These are phyloP conservation scores for Acrocephalus scirpaceus DNA, from an alignment of 2,797 vertebrate genomes.

Conservation along the genomic window DNA sequence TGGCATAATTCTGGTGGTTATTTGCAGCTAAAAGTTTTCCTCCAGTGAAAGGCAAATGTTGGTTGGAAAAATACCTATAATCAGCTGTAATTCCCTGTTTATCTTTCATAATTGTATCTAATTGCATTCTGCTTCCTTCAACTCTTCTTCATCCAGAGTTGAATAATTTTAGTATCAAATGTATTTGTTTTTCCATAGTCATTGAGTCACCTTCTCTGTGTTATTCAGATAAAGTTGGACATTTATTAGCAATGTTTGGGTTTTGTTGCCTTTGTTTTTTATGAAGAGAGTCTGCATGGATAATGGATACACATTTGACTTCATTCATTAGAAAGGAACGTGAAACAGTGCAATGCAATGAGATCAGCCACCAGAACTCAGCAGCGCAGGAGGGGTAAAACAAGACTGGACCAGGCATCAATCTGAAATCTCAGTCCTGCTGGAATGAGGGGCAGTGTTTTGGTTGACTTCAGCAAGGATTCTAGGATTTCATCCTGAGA, in stretches of 20 bases:
- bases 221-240: not conserved
- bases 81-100: not conserved
- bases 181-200: not conserved
- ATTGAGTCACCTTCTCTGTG: not conserved
- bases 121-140: not conserved
- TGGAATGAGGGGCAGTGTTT: not conserved
- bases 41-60: not conserved
- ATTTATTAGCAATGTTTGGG: not conserved
- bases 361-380: not conserved
- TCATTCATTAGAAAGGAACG: not conserved
- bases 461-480: not conserved
- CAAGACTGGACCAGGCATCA: not conserved
- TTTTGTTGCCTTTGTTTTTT: not conserved
- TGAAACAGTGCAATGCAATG: not conserved
- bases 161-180: not conserved
- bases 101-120: not conserved
- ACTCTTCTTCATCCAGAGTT: not conserved
- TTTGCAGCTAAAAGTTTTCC: not conserved
- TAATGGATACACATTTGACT: not conserved
- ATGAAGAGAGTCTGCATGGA: not conserved
- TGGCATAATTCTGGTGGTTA: not conserved
- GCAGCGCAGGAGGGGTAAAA: not conserved
- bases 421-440: not conserved
- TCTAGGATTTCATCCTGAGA: conserved; percentile 13
- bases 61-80: not conserved